Base-by-base conservation (phyloP, 2,113 vertebrate species). In the Gadus macrocephalus region DNA sequence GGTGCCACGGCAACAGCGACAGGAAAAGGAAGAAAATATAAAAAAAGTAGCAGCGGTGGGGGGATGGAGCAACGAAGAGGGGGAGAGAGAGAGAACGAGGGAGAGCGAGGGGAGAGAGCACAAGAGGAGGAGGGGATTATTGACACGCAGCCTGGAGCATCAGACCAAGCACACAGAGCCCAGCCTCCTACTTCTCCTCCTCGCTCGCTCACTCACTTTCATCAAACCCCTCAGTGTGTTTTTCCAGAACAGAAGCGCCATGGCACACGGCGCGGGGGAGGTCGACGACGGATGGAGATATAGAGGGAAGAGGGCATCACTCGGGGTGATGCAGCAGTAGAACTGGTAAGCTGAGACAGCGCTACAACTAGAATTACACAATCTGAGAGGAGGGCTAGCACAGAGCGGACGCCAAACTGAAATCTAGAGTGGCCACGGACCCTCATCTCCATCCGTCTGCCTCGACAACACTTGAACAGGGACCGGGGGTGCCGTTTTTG, bases 111-210 rank as follows among this genome's bases (percentile, higher is more conserved):
- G 25, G 25, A 25, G 25, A 25, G 25, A 25, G 25, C 2, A 25
- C 25, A 17, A 60, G 59, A 16, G 20, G n/a, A 27, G 22, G 22
- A 22, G 19, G 15, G 31, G 15, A 11, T 15, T 55, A 55, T 16
- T 58, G 17, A 14, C 70, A 78, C 75, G 19, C 64, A 86, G 83
- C 77, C 72, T 38, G 66, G 25, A 80, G 76, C 81, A 74, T 73
- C 64, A 76, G 66, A 78, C 53, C 56, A 2, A 66, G 31, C 42
- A 67, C 69, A 77, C 63, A 62, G 38, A 77, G 62, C 64, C 0
- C 75, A 69, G 15, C 66, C 38, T 68, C 28, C 31, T 35, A 35
- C 68, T 77, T 74, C 79, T 49, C 73, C 53, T 53, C 67, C 79
- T 81, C 63, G 27, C 78, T 35, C 66, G 20, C 20, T 20, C 20